Base-by-base conservation (phyloP, 2,888 invertebrate genomes). In the Lithophane semibrunnea region DNA sequence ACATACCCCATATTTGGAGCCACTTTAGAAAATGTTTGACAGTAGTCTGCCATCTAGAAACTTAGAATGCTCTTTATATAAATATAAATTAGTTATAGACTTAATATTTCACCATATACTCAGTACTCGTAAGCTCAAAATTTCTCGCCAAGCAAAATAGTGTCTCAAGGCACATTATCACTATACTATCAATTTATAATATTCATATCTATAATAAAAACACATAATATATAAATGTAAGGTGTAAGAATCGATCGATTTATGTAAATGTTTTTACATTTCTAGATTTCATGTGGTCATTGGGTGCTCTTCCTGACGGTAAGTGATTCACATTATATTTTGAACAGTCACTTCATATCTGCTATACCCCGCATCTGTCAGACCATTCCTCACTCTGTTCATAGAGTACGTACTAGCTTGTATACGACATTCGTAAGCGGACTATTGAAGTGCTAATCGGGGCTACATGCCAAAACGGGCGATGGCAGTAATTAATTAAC, bases 231-330 rank as follows among this genome's bases (percentile, higher is more conserved):
- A 87, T 94, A 92, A 93, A 91, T 93, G 89, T 95, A 94, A 94
- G 92, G 92, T 95, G 92, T 96, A 95, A 96, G 94, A 93, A 94
- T 96, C 94, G 96, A 92, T 96, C 96, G 94, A 96, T 94, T 96
- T 96, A 96, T 96, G 96, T 96, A 96, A 96, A 96, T 97, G 94
- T 96, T 97, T 97, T 97, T 97, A 96, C 97, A 97, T 97, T 97
- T 98, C 97, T 98, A 99, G 99, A 99, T 98, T 99, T 99, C 98
- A 99, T 99, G 99, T 99, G 99, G 99, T 99, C 99, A 97, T 98
- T 99, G 98, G 99, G 99, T 98, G 98, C 99, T 97, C 98, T 99
- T 97, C 99, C 99, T 97, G 99, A 99, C 97, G 99, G 99, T 99
- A 97, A 98, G 98, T 98, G 79, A 90, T 91, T 93, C 90, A 92